phyloP scores from a whole-genome alignment of 2,888 invertebrate species.

The Ctena decussata region DNA sequence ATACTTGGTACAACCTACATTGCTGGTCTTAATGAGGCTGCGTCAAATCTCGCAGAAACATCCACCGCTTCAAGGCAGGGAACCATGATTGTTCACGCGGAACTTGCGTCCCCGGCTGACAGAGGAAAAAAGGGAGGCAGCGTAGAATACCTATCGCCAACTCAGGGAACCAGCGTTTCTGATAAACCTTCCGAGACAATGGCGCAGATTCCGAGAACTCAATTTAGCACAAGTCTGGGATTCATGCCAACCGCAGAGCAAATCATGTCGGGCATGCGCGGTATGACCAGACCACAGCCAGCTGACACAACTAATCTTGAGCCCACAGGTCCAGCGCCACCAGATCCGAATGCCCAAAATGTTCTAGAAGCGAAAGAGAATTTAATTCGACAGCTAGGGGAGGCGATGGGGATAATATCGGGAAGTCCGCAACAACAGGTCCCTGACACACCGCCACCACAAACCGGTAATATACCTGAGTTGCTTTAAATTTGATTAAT shows the following conservation, averaged over 20 bases:
- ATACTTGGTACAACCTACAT: constrained; percentile 57
- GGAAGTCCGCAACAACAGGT: not conserved
- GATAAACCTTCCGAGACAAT: constrained; percentile 33
- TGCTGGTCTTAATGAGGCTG: constrained; percentile 54
- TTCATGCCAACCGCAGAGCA: constrained; percentile 60
- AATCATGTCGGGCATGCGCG: constrained; percentile 50
- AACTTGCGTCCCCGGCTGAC: not conserved
- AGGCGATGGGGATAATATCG: constrained; percentile 55
- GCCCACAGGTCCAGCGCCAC: constrained; percentile 30
- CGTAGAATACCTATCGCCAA: constrained; percentile 29
- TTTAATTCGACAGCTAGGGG: constrained; percentile 57
- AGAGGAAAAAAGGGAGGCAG: not conserved
- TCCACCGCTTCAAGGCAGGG: constrained; percentile 58
- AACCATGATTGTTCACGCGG: constrained; percentile 53
- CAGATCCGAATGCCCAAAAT: constrained; percentile 13
- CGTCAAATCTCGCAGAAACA: constrained; percentile 61
- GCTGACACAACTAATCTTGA: constrained; percentile 54
- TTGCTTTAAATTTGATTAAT: no score
- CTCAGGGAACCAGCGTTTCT: constrained; percentile 43
- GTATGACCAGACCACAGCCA: constrained; percentile 29
- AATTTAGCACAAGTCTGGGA: constrained; percentile 37
- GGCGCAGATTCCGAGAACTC: constrained; percentile 49
- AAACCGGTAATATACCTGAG: not conserved
- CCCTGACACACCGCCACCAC: not conserved
- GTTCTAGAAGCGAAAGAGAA: constrained; percentile 47